A percentile compares a stretch with the other conserved stretches of the same genome.
phyloP scores from a whole-genome alignment of 2,888 invertebrate species.

The Lochmaea capreae region DNA sequence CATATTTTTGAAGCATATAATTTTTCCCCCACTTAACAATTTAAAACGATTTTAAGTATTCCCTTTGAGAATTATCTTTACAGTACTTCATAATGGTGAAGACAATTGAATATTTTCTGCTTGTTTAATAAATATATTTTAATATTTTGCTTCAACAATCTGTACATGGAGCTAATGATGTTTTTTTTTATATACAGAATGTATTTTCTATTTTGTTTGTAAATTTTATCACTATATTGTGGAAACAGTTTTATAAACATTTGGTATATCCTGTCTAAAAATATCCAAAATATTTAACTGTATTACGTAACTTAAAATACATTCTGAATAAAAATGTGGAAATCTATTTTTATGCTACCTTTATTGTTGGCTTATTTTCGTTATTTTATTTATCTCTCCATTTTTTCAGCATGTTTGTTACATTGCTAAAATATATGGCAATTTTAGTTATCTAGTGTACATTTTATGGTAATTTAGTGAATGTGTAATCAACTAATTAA shows the following conservation, averaged over 20 bases:
- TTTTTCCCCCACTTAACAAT: background rate
- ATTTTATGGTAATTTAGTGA: background rate
- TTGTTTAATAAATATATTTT: background rate
- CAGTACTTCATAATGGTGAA: too few relatives aligned
- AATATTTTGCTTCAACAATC: background rate
- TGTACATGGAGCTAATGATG: background rate
- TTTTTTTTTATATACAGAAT: conserved; percentile 1
- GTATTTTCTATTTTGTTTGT: background rate
- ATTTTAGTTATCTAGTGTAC: background rate
- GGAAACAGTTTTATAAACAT: background rate
- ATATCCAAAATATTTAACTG: background rate
- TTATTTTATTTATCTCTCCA: background rate
- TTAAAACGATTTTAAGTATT: background rate
- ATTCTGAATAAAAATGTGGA: conserved; percentile 1
- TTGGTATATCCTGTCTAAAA: background rate
- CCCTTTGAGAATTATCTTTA: too few relatives aligned
- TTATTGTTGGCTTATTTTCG: conserved; percentile 1
- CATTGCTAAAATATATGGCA: background rate
- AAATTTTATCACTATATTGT: background rate
- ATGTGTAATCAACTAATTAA: background rate
- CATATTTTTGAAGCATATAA: conserved; percentile 9
- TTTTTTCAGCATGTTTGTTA: background rate
- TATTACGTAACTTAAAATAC: background rate
- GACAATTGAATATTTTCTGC: background rate
- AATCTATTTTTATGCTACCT: background rate